Conservation (phyloP, 2,113 vertebrate species). For the Chaenocephalus aceratus region DNA sequence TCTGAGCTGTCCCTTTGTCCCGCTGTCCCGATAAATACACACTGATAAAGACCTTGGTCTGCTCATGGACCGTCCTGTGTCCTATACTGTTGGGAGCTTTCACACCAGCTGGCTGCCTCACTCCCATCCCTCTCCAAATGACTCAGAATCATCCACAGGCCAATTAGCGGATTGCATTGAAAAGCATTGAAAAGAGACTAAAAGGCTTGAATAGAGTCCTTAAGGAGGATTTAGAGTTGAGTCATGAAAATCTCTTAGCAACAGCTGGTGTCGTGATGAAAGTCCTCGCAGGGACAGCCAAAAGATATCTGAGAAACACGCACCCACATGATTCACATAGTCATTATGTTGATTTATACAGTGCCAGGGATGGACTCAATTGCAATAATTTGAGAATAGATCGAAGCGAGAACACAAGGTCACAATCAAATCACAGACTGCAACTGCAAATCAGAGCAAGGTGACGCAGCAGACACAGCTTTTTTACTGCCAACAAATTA, state of each 20-base stretch:
- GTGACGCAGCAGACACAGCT: too few species aligned
- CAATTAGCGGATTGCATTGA: neutral
- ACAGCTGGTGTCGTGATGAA: neutral
- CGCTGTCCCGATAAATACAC: conserved; percentile 31
- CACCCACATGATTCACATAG: neutral
- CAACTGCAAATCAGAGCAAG: too few species aligned
- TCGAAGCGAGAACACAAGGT: too few species aligned
- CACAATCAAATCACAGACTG: too few species aligned
- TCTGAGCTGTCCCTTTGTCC: conserved; percentile 46
- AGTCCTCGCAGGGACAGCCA: neutral
- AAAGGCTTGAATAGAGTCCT: neutral
- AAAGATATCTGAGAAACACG: neutral
- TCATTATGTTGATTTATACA: too few species aligned
- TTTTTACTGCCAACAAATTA: too few species aligned
- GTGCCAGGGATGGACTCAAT: too few species aligned
- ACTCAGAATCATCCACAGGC: neutral
- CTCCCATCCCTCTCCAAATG: neutral
- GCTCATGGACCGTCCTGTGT: conserved; percentile 42
- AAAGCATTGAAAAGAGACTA: neutral
- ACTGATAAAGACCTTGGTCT: conserved; percentile 52
- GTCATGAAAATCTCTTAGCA: conserved; percentile 24
- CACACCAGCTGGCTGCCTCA: neutral
- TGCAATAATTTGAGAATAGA: too few species aligned
- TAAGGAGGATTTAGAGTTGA: conserved; percentile 20
- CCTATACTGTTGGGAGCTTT: conserved; percentile 23